These are phyloP conservation scores for Monoplex corrugatus DNA, from an alignment of 2,888 invertebrate genomes.

Conservation along the genomic window DNA sequence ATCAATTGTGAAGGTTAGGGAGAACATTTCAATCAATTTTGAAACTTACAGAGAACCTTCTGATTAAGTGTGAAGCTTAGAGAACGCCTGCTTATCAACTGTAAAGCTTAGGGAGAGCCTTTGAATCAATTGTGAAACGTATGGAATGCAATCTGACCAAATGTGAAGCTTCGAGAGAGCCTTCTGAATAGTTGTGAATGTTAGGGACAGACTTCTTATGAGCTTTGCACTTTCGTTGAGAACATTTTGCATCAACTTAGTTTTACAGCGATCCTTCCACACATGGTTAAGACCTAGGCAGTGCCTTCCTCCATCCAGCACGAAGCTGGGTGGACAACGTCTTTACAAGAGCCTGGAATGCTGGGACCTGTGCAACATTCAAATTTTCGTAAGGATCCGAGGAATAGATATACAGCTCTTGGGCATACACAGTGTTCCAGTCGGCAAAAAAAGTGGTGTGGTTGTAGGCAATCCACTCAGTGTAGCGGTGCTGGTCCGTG, in stretches of 20 bases:
- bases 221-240: not conserved
- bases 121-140: too few relatives aligned
- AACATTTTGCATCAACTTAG: not conserved
- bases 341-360: constrained; percentile 60
- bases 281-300: constrained; percentile 39
- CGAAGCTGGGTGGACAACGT: constrained; percentile 66
- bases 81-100: too few relatives aligned
- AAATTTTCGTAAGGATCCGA: constrained; percentile 88
- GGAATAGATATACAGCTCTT: constrained; percentile 90
- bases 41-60: too few relatives aligned
- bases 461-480: constrained; percentile 91
- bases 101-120: too few relatives aligned
- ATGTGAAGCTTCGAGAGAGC: too few relatives aligned
- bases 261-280: not conserved
- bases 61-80: too few relatives aligned
- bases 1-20: too few relatives aligned
- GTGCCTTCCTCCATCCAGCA: constrained; percentile 67
- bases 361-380: constrained; percentile 85
- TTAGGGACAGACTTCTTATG: not conserved
- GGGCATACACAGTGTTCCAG: constrained; percentile 87
- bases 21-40: too few relatives aligned
- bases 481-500: constrained; percentile 88
- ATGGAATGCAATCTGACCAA: too few relatives aligned
- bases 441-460: constrained; percentile 84
- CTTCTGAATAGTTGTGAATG: too few relatives aligned